Conservation (phyloP, 2,888 invertebrate species). For the Oligia latruncula region DNA sequence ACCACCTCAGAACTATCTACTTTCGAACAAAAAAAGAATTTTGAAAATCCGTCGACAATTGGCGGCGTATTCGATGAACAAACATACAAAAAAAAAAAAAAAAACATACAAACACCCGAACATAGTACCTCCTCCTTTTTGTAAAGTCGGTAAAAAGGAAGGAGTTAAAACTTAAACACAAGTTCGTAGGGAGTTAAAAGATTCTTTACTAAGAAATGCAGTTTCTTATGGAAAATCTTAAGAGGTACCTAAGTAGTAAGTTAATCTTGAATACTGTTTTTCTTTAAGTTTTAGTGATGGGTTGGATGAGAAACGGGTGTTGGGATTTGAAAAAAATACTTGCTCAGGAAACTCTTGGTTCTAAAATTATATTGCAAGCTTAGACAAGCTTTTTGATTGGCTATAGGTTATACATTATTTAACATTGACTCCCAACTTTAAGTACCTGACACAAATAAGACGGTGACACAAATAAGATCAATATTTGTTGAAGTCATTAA, state of each 20-base stretch:
- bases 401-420: too few relatives aligned
- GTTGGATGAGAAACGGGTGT: background rate
- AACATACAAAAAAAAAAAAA: too few relatives aligned
- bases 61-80: too few relatives aligned
- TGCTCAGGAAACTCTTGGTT: background rate
- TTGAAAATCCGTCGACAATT: too few relatives aligned
- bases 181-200: slow-evolving; percentile 39
- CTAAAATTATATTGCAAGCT: background rate
- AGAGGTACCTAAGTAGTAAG: slow-evolving; percentile 18
- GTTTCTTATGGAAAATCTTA: slow-evolving; percentile 33
- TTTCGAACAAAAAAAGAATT: too few relatives aligned
- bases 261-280: slow-evolving; percentile 13
- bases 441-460: background rate
- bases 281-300: slow-evolving; percentile 11
- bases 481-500: too few relatives aligned
- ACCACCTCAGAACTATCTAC: too few relatives aligned
- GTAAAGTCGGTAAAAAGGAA: too few relatives aligned
- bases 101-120: too few relatives aligned
- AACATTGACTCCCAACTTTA: background rate
- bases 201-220: slow-evolving; percentile 39
- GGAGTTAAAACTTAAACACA: slow-evolving; percentile 33
- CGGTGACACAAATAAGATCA: background rate
- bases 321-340: background rate
- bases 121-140: too few relatives aligned
- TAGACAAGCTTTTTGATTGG: background rate